Evolutionary conservation across 2,797 vertebrate genomes (phyloP).

Genomic region (Octomys mimax): DNA sequence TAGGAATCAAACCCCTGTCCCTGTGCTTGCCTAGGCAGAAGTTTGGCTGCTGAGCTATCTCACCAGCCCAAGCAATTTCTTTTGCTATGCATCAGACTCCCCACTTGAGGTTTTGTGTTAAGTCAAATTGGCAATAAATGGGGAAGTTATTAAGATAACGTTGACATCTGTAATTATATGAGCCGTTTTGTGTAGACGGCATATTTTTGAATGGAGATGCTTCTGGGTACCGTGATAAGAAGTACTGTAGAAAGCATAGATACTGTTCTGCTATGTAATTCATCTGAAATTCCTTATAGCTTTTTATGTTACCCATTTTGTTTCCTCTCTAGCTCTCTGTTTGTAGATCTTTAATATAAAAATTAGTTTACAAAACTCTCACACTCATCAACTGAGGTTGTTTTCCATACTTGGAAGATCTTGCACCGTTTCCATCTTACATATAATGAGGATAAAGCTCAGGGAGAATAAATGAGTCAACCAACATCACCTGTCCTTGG

Average conservation of each 20-base stretch:
- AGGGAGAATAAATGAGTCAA: not conserved
- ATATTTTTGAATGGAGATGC: slow-evolving; percentile 3
- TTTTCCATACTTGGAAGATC: not conserved
- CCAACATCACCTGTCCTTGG: not conserved
- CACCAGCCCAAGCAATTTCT: not conserved
- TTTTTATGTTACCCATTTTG: not conserved
- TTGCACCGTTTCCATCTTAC: not conserved
- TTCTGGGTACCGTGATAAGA: not conserved
- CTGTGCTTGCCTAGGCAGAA: no score
- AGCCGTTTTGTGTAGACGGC: not conserved
- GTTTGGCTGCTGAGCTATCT: no score
- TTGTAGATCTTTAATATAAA: not conserved
- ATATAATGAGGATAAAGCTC: not conserved
- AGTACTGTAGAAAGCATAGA: not conserved
- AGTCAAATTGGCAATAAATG: slow-evolving; percentile 52
- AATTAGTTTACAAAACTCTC: not conserved
- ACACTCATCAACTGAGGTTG: not conserved
- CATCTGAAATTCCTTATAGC: not conserved
- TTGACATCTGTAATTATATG: slow-evolving; percentile 16
- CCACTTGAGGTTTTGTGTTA: not conserved
- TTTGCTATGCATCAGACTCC: not conserved
- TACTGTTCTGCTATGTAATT: not conserved
- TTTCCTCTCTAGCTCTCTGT: not conserved
- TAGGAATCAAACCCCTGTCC: no score
- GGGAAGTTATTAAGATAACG: slow-evolving; percentile 10